Evolutionary conservation across 1,140 invertebrate genomes (phyloP), one percentile per base, ranked within the genome.

Genomic region (Centruroides sculpturatus): DNA sequence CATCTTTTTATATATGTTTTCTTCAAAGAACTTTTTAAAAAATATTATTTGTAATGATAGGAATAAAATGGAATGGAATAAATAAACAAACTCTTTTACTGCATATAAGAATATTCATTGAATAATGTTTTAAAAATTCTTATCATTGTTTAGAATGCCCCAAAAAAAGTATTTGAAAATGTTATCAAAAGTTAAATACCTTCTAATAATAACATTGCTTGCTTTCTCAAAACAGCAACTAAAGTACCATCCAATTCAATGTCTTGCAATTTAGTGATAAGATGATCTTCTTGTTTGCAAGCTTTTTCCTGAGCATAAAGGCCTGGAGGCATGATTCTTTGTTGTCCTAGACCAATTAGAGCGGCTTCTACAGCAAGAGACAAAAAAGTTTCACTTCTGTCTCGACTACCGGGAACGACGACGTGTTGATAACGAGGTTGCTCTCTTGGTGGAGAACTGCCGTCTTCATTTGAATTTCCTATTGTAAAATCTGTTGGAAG

Each of bases 261-360:
- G 64, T 85, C 82, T 70, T 85, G 82, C 47, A 90, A 75, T 67
- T 83, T 83, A 12, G 78, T 76, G 59, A 89, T 85, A 56, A 91
- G 76, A 50, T 82, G 78, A 68, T 88, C 86, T 75, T 89, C 87
- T 73, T 88, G 83, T 66, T 83, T 83, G 66, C 80, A 82, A 1
- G 81, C 80, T 69, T 85, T 85, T 66, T 85, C 83, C 73, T 89
- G 87, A 56, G 85, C 83, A 73, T 89, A 89, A 4, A 87, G 71
- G 10, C 86, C 86, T 36, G 80, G 77, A 2, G 87, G 87, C 79
- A 89, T 83, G 65, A 86, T 80, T 58, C 87, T 73, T 70, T 88
- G 85, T 69, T 89, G 83, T 2, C 86, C 85, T 12, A 91, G 73
- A 1, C 85, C 78, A 56, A 81, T 76, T 8, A 82, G 70, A 34